Base-by-base conservation (phyloP, 2,797 vertebrate genomes). In the Ptychadena robeensis region DNA sequence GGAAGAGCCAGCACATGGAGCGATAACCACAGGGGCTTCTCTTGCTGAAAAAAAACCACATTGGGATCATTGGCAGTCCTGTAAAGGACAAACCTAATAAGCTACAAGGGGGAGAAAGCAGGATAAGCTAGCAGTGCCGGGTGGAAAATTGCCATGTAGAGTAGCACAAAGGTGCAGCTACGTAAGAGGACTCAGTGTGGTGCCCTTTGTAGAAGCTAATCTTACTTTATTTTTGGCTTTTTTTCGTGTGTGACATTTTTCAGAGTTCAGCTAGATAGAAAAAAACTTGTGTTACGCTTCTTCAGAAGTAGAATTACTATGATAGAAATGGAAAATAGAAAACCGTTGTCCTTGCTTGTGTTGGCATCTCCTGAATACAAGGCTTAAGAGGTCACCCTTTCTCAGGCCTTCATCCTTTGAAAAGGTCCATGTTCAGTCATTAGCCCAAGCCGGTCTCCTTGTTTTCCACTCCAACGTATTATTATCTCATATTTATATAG, bases 61-160 rank as follows among this genome's bases (percentile, higher is more conserved):
- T 28, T 61, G 63, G 71, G 61, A 79, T 75, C 27, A 25, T 80
- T 75, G 82, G 48, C 53, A 84, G 53, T 73, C 44, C 63, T 84
- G 63, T 68, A 84, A 84, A 84, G 77, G 82, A 85, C 82, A 85
- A 85, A 85, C 38, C 30, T 75, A 76, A 81, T 64, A 85, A 66
- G 37, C 44, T 80, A 63, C 57, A 18, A 64, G 32, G 37, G 32
- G 69, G 65, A 80, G 40, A 65, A 70, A 63, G 35, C 1, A 4
- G 65, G 68, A 71, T 73, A 74, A 69, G 69, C 2, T n/a, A 25
- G n/a, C 71, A 76, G 72, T 37, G 27, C 65, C 38, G 25, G 72
- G 64, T 30, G 31, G 82, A 76, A 70, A 48, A 80, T 64, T 80
- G 64, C 59, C 71, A 80, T 38, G 74, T 80, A 59, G 44, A 79